Evolutionary conservation across 2,113 vertebrate genomes (phyloP).

Genomic region (Eleginops maclovinus): DNA sequence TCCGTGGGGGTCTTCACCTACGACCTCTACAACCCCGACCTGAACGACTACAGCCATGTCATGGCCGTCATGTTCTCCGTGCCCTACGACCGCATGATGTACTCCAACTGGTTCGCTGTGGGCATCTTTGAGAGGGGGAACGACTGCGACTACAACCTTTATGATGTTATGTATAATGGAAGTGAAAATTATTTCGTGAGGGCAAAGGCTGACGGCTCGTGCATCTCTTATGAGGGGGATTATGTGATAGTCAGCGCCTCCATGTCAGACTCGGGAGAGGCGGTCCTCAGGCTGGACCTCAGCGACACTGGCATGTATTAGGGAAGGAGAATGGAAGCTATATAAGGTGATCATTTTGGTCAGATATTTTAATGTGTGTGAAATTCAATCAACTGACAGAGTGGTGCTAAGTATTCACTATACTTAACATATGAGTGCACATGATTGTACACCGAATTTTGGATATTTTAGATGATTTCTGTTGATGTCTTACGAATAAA

Average conservation of each 20-base stretch:
- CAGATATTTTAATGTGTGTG: neutral
- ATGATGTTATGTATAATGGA: conserved; percentile 66
- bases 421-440: neutral
- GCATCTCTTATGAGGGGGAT: conserved; percentile 57
- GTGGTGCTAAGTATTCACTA: neutral
- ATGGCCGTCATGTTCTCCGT: conserved; percentile 74
- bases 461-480: neutral
- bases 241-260: conserved; percentile 58
- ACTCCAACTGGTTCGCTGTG: conserved; percentile 72
- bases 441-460: neutral
- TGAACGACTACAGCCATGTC: conserved; percentile 63
- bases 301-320: conserved; percentile 63
- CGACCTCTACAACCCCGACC: conserved; percentile 59
- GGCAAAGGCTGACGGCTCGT: conserved; percentile 65
- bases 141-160: conserved; percentile 68
- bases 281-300: conserved; percentile 61
- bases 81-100: conserved; percentile 69
- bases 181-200: conserved; percentile 60
- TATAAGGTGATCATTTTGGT: neutral
- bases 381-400: neutral
- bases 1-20: conserved; percentile 72
- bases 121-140: conserved; percentile 65
- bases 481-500: conserved; percentile 3
- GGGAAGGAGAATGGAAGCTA: neutral
- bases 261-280: conserved; percentile 70